phyloP scores from a whole-genome alignment of 1,140 invertebrate genomes.

The Aphaenogaster rudis region DNA sequence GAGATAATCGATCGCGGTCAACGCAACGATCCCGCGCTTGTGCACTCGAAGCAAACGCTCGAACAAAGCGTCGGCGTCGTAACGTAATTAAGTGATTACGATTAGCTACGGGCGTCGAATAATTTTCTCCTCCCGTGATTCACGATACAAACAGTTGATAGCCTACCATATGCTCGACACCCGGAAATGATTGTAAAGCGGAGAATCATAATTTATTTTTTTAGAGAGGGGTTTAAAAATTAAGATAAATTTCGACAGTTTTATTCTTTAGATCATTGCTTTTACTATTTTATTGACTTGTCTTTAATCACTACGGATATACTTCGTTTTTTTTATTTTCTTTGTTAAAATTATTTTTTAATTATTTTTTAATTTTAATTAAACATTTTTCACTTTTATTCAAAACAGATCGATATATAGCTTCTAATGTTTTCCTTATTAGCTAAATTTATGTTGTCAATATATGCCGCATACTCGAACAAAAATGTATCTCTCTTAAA shows the following conservation, averaged over 20 bases:
- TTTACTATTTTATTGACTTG: not conserved
- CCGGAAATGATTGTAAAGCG: constrained; percentile 21
- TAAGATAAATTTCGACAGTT: not conserved
- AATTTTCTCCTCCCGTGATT: constrained; percentile 49
- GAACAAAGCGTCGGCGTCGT: constrained; percentile 50
- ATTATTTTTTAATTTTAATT: not conserved
- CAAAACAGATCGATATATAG: not conserved
- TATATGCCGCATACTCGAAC: not conserved
- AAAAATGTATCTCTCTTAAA: not conserved
- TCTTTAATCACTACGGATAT: not conserved
- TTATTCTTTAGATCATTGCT: not conserved
- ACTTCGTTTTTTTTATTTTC: constrained; percentile 7
- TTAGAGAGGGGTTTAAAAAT: not conserved
- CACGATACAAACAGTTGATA: constrained; percentile 38
- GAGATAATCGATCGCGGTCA: constrained; percentile 62
- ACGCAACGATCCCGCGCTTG: constrained; percentile 31
- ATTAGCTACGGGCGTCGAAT: constrained; percentile 44
- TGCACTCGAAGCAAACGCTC: constrained; percentile 15
- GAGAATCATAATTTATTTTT: constrained; percentile 9
- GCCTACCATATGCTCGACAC: constrained; percentile 7
- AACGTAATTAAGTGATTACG: constrained; percentile 58
- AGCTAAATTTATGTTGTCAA: not conserved
- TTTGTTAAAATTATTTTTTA: not conserved
- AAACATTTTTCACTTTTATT: not conserved
- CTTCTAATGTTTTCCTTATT: not conserved